Evolutionary conservation across 2,888 invertebrate genomes (phyloP).

Genomic region (Tubulanus polymorphus): DNA sequence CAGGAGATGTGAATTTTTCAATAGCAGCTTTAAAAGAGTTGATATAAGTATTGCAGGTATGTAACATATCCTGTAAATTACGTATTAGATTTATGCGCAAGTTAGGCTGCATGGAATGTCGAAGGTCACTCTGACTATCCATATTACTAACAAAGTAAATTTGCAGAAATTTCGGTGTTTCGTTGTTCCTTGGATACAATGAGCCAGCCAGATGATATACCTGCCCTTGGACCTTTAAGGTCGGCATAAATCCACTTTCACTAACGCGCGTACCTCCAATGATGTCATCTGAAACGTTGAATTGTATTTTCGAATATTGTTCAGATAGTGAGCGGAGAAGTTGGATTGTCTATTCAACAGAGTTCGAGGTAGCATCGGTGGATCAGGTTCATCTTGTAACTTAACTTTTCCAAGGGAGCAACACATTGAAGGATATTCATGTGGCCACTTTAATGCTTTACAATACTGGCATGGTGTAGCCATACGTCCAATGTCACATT

Average conservation of each 20-base stretch:
- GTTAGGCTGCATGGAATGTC: background rate
- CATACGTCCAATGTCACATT: background rate
- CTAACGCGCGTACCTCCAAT: conserved; percentile 20
- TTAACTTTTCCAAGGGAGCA: background rate
- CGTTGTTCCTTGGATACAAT: background rate
- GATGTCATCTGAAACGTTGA: background rate
- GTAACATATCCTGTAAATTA: background rate
- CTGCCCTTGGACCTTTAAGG: conserved; percentile 4
- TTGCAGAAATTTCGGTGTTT: background rate
- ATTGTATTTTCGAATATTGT: background rate
- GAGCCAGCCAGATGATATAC: conserved; percentile 5
- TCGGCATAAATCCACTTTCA: conserved; percentile 5
- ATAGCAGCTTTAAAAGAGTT: background rate
- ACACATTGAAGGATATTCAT: background rate
- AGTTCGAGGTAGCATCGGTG: background rate
- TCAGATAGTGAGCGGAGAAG: background rate
- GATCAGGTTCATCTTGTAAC: background rate
- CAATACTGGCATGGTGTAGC: background rate
- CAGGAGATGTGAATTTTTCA: background rate
- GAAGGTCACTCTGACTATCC: background rate
- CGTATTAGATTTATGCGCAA: background rate
- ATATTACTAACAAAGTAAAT: conserved; percentile 22
- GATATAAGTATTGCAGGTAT: background rate
- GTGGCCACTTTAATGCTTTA: background rate
- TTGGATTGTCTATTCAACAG: background rate